Evolutionary conservation across 2,797 vertebrate species (phyloP), one percentile per base, ranked within the genome.

Genomic region (Leontopithecus rosalia): DNA sequence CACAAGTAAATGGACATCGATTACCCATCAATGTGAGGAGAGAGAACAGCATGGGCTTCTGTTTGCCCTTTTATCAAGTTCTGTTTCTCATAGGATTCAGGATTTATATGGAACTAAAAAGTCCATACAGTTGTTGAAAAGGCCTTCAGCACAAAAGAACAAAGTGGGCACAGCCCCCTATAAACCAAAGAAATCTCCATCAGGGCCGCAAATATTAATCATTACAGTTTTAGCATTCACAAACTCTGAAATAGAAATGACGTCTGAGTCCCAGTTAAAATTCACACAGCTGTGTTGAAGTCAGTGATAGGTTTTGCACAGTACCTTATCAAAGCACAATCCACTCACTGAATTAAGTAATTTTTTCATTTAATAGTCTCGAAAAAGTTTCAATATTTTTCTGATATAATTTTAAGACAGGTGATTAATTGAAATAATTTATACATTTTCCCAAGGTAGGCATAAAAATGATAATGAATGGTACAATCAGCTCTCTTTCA

Each of bases 1-100:
- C 7, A 97, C 61, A 90, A 91, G 61, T 92, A 97, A 97, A 95
- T 97, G 96, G 85, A 86, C 94, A 96, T 96, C 57, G 95, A 98
- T 97, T 97, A 79, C 70, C 39, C 75, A 83, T 92, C 50, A 94
- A 83, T 73, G 67, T 77, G 82, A 88, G 64, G 75, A 52, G 24
- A 67, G n/a, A 84, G 72, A 95, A n/a, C 93, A 94, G 90, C 88
- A 64, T 93, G 97, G 57, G 12, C 33, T 81, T 79, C 41, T 96
- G 79, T 96, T 88, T 96, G 93, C 93, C 95, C 93, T 96, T 98
- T 95, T 82, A 92, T 84, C 57, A 94, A 48, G 46, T 82, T 87
- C 39, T 84, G 1, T 87, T 95, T 94, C 61, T 89, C 41, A 55
- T 55, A 82, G 75, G 36, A 46, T 11, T 92, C 46, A 13, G 50